Conservation (phyloP, 2,888 invertebrate genomes). For the Mesorhabditis sp. region DNA sequence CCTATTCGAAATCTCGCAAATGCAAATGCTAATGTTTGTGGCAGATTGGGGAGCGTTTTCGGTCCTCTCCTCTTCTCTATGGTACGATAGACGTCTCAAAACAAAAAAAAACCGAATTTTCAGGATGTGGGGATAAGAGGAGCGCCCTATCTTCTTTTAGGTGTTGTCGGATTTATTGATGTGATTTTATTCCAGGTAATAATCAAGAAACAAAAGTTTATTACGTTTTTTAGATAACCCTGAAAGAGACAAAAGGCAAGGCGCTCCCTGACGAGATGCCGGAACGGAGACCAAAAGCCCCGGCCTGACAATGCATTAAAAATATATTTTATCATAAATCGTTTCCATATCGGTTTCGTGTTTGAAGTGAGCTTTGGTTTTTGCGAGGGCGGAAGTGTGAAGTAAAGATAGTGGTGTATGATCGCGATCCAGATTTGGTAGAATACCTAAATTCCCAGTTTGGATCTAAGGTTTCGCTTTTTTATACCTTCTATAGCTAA, state of each 20-base stretch:
- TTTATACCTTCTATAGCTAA: too few relatives aligned
- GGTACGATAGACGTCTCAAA: slow-evolving; percentile 15
- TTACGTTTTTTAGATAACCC: not conserved
- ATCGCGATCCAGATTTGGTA: too few relatives aligned
- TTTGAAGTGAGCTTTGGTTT: not conserved
- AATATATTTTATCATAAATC: not conserved
- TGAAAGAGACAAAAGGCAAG: not conserved
- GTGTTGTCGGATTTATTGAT: slow-evolving; percentile 20
- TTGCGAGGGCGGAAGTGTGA: not conserved
- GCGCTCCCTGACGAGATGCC: not conserved
- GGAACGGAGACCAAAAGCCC: not conserved
- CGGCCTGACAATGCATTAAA: not conserved
- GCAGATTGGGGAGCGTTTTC: slow-evolving; percentile 35
- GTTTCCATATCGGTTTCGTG: not conserved
- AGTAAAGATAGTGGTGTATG: not conserved
- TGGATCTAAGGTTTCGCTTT: too few relatives aligned
- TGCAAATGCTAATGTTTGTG: slow-evolving; percentile 36
- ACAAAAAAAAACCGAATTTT: not conserved
- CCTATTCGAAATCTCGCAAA: slow-evolving; percentile 34
- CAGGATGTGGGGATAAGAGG: slow-evolving; percentile 12
- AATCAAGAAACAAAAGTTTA: slow-evolving; percentile 34
- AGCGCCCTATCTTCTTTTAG: slow-evolving; percentile 28
- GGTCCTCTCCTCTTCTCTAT: slow-evolving; percentile 37
- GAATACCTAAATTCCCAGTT: too few relatives aligned
- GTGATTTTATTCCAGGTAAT: slow-evolving; percentile 28